Evolutionary conservation across 2,113 vertebrate genomes (phyloP).

Genomic region (Corythornis vintsioides): DNA sequence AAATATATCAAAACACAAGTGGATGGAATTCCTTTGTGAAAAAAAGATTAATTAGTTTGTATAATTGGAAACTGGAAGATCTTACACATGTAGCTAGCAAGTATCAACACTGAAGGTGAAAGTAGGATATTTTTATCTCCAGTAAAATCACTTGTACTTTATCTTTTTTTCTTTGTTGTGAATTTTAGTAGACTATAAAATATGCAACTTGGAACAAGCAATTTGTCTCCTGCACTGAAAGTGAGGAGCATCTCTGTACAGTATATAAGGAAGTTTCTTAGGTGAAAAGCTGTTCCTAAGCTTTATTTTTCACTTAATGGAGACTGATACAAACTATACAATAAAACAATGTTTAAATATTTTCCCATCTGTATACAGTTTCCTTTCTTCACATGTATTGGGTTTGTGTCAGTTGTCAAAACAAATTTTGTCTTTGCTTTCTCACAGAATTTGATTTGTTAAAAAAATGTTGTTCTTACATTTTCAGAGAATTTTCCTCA

Average conservation of each 20-base stretch:
- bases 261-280: background rate
- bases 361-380: background rate
- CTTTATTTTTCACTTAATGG: background rate
- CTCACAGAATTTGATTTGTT: background rate
- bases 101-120: background rate
- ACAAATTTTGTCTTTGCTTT: background rate
- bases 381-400: background rate
- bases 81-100: background rate
- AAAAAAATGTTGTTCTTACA: background rate
- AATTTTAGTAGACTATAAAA: background rate
- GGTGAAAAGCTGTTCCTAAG: background rate
- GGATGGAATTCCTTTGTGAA: background rate
- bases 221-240: background rate
- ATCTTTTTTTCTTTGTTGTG: background rate
- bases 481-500: background rate
- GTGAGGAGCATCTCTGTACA: background rate
- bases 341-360: background rate
- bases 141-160: background rate
- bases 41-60: background rate
- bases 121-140: background rate
- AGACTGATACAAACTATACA: background rate
- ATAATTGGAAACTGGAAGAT: background rate
- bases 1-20: background rate
- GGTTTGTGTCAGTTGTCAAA: background rate
- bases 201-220: background rate